These are phyloP conservation scores for Megalurothrips usitatus DNA, from an alignment of 2,888 invertebrate genomes.

Conservation along the genomic window DNA sequence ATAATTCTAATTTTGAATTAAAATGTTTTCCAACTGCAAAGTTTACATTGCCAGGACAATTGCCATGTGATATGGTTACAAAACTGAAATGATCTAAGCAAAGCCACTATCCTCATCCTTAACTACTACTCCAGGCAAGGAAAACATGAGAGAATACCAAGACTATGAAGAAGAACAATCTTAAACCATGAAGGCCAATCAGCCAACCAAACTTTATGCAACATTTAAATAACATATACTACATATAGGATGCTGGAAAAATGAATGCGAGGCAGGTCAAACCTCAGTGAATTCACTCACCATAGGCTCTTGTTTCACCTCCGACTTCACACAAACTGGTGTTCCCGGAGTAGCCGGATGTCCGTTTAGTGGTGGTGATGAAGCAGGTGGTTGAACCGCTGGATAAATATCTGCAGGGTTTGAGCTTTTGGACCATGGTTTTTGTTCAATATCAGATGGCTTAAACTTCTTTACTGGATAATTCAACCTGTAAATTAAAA, in stretches of 20 bases:
- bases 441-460: conserved; percentile 51
- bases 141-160: conserved; percentile 39
- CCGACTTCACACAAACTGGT: conserved; percentile 51
- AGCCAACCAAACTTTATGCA: background rate
- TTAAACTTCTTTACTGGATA: conserved; percentile 88
- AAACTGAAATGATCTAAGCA: background rate
- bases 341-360: conserved; percentile 43
- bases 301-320: conserved; percentile 62
- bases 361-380: conserved; percentile 33
- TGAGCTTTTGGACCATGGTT: conserved; percentile 33
- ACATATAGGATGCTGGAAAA: background rate
- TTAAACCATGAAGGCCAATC: conserved; percentile 27
- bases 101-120: conserved; percentile 40
- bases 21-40: too few species aligned
- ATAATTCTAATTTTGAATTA: background rate
- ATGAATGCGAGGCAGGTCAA: background rate
- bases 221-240: too few species aligned
- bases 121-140: conserved; percentile 29
- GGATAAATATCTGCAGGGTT: conserved; percentile 34
- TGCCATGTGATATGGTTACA: too few species aligned
- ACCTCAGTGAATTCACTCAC: background rate
- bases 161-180: conserved; percentile 31
- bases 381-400: conserved; percentile 31
- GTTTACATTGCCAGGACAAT: too few species aligned
- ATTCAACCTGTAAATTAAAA: conserved; percentile 59